Evolutionary conservation across 2,113 vertebrate species (phyloP), one percentile per base, ranked within the genome.

Genomic region (Ictidomys tridecemlineatus): DNA sequence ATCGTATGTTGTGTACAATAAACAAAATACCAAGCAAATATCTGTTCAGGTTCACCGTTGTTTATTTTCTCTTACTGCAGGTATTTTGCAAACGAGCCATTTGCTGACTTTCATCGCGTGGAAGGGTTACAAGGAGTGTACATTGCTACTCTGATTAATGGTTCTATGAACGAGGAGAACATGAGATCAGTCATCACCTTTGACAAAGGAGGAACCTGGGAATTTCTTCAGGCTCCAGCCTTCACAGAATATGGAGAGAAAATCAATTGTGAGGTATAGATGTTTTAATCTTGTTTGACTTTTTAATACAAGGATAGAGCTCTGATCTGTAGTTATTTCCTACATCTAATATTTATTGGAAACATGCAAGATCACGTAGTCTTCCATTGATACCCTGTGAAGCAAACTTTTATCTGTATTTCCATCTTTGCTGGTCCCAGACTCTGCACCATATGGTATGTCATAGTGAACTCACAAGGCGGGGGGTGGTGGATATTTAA

Each of bases 141-240:
- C 98, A 99, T 99, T 0, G 99, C 99, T 97, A 99, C 99, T 0
- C 99, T 99, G 92, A 98, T 99, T 88, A 99, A 99, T 0, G 99
- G 99, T 87, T 99, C 99, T 0, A 98, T 99, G 97, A 99, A 97
- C 22, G 99, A 99, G 95, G 99, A 99, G 98, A 99, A 99, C 98
- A 99, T 99, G 99, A 98, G 99, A 22, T 99, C 99, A 0, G 99
- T 99, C 98, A 99, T 99, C 98, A 99, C 99, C 53, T 99, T 99
- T 9, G 99, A 99, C 98, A 99, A 99, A 98, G 99, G 99, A 0
- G 99, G 99, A n/a, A 99, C 99, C 13, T 99, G 99, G 99, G 99
- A 99, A 97, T 99, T 99, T 96, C 99, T 99, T 73, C 99, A 99
- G 98, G 99, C 99, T 0, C 99, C 99, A 0, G 97, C 98, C 0